Base-by-base conservation (phyloP, 1,140 invertebrate genomes). In the Camponotus vicinus region DNA sequence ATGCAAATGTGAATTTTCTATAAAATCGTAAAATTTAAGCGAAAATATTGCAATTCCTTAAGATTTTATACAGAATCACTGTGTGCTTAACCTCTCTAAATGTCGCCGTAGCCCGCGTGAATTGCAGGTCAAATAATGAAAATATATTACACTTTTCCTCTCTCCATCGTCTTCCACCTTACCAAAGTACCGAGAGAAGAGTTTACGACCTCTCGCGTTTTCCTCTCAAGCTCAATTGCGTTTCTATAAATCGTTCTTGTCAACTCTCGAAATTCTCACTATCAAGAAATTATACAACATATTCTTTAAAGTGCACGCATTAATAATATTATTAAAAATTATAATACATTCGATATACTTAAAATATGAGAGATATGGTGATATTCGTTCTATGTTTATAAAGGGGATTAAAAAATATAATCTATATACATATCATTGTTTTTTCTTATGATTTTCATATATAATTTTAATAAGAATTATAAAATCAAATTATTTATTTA, bases 131-230 rank as follows among this genome's bases (percentile, higher is more conserved):
- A 52, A 75, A 86, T 86, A 88, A 88, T 85, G 86, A 88, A 75
- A 55, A 88, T 88, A 88, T 79, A 88, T 88, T 77, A 64, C 15
- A 61, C 32, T 42, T 27, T 79, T 86, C 8, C 40, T 69, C 3
- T 21, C 45, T 66, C 63, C 55, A 37, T 75, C 45, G 34, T 59
- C 37, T 37, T 59, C 40, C 32, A 37, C 18, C 55, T 45, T 18
- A 45, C 52, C 8, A 61, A 73, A 73, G 66, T 34, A 21, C 55
- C 69, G 21, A 75, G 37, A 55, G 34, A 70, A 85, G 34, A 69
- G 70, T 87, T 87, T 87, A 87, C 82, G 86, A 85, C 13, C 82
- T 27, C 27, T 27, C 61, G 27, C 52, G n/a, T 76, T 87, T 67
- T 85, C 64, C 82, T 85, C 32, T 13, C 15, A 34, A 18, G 13